These are phyloP conservation scores for Myrmecobius fasciatus DNA, from an alignment of 2,113 vertebrate genomes.

Conservation along the genomic window DNA sequence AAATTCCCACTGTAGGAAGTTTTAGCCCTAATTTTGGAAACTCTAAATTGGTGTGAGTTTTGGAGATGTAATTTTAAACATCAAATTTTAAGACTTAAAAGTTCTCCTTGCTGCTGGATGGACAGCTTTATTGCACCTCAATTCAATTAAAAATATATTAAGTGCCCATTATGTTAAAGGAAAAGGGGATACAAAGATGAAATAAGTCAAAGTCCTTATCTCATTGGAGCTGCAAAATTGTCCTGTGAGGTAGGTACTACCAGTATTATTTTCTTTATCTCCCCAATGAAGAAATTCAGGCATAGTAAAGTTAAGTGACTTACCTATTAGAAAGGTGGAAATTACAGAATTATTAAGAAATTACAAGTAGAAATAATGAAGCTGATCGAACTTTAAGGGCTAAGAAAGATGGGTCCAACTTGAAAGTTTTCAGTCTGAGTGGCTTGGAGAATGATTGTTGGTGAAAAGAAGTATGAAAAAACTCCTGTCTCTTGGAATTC, in stretches of 20 bases:
- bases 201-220: not conserved
- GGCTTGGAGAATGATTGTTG: not conserved
- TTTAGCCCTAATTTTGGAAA: conserved; percentile 7
- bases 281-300: not conserved
- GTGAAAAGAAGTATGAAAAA: not conserved
- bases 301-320: not conserved
- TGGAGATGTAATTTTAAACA: conserved; percentile 1
- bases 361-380: not conserved
- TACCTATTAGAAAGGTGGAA: not conserved
- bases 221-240: not conserved
- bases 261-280: not conserved
- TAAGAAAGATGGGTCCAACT: not conserved
- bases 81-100: not conserved
- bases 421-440: not conserved
- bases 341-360: not conserved
- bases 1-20: conserved; percentile 35
- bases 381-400: not conserved
- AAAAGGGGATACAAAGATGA: not conserved
- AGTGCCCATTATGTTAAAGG: not conserved
- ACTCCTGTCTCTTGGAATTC: not conserved
- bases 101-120: not conserved
- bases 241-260: not conserved
- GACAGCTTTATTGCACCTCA: not conserved
- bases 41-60: not conserved
- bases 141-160: not conserved